These are phyloP conservation scores for Phoxinus phoxinus DNA, from an alignment of 2,113 vertebrate genomes.

Conservation along the genomic window DNA sequence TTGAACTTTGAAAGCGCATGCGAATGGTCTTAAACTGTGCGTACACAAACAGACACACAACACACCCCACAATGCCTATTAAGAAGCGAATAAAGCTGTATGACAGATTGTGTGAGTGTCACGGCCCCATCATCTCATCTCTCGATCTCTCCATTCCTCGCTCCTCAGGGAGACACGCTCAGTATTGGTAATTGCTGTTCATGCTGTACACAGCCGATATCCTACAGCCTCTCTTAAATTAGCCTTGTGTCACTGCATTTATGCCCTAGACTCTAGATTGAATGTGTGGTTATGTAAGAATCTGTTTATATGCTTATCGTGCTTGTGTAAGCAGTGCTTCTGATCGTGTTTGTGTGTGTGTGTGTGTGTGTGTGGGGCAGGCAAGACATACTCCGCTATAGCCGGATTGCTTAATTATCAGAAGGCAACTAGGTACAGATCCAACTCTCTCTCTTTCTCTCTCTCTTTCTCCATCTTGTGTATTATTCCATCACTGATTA, in stretches of 20 bases:
- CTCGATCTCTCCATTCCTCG: conserved; percentile 18
- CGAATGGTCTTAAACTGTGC: conserved; percentile 6
- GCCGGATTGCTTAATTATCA: conserved; percentile 56
- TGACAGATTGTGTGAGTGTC: conserved; percentile 22
- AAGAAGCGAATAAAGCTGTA: conserved; percentile 11
- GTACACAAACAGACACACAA: conserved; percentile 27
- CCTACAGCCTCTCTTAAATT: conserved; percentile 43
- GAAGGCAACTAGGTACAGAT: conserved; percentile 46
- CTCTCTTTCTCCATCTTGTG: conserved; percentile 34
- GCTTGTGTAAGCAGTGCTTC: conserved; percentile 23
- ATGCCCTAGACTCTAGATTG: conserved; percentile 28
- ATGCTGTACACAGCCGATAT: conserved; percentile 39
- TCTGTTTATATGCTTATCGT: conserved; percentile 43
- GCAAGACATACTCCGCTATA: conserved; percentile 35
- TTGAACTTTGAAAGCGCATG: not conserved
- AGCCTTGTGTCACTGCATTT: conserved; percentile 50
- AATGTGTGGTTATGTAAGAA: conserved; percentile 45
- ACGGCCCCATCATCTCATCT: conserved; percentile 7
- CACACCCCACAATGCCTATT: not conserved
- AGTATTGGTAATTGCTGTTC: conserved; percentile 53
- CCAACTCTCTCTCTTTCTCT: conserved; percentile 17
- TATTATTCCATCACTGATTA: conserved; percentile 63
- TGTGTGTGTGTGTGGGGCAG: not conserved
- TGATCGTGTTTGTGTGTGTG: not conserved
- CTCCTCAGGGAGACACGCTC: conserved; percentile 28